Evolutionary conservation across 30 jellyfish, hydroid and myxozoan genomes (phyloP).

Genomic region (Aurelia aurita): DNA sequence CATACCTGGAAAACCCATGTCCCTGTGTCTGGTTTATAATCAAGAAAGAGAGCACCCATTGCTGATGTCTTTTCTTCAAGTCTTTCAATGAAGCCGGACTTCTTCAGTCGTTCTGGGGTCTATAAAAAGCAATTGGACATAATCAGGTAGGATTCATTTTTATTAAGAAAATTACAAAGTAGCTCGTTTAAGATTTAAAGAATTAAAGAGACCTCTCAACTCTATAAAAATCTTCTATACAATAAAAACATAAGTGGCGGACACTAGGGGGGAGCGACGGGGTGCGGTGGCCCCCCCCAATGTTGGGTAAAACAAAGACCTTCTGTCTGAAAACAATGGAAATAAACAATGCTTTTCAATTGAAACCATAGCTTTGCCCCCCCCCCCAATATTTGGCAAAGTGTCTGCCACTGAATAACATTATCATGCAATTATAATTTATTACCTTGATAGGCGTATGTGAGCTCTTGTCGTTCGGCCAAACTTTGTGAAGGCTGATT

Average conservation of each 20-base stretch:
- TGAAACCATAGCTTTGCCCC: no score
- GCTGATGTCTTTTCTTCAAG: conserved; percentile 90
- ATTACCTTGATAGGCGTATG: conserved; percentile 94
- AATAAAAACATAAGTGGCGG: no score
- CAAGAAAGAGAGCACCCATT: conserved; percentile 92
- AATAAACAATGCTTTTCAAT: no score
- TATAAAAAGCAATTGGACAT: neutral
- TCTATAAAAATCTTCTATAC: no score
- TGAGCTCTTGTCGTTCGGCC: conserved; percentile 93
- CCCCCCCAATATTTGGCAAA: no score
- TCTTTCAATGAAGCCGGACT: conserved; percentile 86
- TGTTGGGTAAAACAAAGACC: no score
- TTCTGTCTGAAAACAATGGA: no score
- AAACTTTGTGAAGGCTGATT: conserved; percentile 88
- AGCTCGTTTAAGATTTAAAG: no score
- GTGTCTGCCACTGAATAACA: no score
- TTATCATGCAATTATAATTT: neutral
- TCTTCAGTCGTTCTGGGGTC: conserved; percentile 91
- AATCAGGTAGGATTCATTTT: neutral
- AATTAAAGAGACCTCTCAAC: no score
- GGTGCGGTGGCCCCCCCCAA: no score
- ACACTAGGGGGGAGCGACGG: no score
- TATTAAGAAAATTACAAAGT: neutral
- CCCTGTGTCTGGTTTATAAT: conserved; percentile 87
- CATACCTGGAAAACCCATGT: conserved; percentile 93